Evolutionary conservation across 1,140 invertebrate species (phyloP).

Genomic region (Leptopilina clavipes): DNA sequence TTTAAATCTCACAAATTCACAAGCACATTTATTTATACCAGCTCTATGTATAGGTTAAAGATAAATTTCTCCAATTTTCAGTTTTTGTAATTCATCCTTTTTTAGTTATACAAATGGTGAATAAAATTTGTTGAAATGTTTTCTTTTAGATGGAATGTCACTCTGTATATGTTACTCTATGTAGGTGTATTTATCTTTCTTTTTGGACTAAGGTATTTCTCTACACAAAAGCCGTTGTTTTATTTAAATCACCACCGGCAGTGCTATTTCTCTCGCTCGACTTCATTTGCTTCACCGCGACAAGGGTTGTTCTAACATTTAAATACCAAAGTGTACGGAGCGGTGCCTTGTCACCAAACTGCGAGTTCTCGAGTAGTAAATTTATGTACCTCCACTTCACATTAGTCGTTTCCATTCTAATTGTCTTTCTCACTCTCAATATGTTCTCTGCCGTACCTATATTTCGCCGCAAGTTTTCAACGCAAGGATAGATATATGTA

Average conservation of each 20-base stretch:
- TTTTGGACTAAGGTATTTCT: no score
- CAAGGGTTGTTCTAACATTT: slow-evolving; percentile 16
- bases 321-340: slow-evolving; percentile 13
- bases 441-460: background rate
- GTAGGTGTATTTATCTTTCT: background rate
- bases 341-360: background rate
- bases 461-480: slow-evolving; percentile 4
- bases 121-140: no score
- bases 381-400: background rate
- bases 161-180: no score
- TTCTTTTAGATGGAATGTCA: no score
- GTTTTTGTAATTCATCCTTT: background rate
- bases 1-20: slow-evolving; percentile 4
- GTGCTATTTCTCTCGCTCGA: background rate
- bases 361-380: background rate
- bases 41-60: background rate
- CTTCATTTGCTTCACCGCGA: slow-evolving; percentile 11
- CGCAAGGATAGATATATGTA: background rate
- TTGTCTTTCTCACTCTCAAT: background rate
- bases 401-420: slow-evolving; percentile 28
- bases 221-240: background rate
- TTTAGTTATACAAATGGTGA: no score
- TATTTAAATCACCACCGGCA: background rate
- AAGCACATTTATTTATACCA: background rate
- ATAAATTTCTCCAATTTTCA: no score